A percentile compares a stretch with the other conserved stretches of the same genome.
Conservation (phyloP, 2,113 vertebrate species). For the Pseudorhombus dupliciocellatus region DNA sequence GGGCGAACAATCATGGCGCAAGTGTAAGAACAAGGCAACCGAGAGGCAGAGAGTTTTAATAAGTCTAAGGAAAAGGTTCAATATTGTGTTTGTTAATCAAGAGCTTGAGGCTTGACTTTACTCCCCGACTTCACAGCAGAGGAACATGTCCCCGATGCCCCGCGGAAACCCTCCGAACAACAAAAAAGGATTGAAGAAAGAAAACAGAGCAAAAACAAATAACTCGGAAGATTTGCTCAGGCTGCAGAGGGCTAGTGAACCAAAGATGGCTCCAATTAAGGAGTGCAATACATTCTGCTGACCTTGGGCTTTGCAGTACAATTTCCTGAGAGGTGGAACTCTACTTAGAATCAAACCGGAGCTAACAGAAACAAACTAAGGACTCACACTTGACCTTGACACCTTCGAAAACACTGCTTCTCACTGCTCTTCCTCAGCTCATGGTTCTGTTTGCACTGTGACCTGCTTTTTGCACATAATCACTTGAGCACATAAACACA, state of each 20-base stretch:
- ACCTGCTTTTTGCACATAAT: constrained; percentile 37
- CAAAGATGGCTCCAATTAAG: constrained; percentile 31
- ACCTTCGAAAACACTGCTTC: constrained; percentile 28
- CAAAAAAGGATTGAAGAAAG: constrained; percentile 15
- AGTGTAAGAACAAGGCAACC: constrained; percentile 28
- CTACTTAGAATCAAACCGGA: constrained; percentile 31
- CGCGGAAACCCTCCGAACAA: constrained; percentile 18
- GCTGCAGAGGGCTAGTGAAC: constrained; percentile 15
- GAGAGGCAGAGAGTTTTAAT: constrained; percentile 14
- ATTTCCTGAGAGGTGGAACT: constrained; percentile 25
- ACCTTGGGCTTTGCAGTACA: constrained; percentile 38
- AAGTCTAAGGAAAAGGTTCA: constrained; percentile 34
- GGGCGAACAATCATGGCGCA: constrained; percentile 22
- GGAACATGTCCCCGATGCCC: constrained; percentile 16
- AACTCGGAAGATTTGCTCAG: constrained; percentile 4
- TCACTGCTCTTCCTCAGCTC: not conserved
- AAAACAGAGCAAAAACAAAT: constrained; percentile 5
- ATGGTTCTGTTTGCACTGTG: constrained; percentile 19
- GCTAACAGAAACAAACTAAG: constrained; percentile 22
- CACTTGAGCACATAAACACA: constrained; percentile 50
- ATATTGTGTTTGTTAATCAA: constrained; percentile 55
- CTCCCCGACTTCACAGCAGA: constrained; percentile 29
- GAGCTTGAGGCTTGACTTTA: constrained; percentile 43
- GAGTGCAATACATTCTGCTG: constrained; percentile 31
- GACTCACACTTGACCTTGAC: constrained; percentile 33